Conservation (phyloP, 2,888 invertebrate species). For the Eilema griseolum region DNA sequence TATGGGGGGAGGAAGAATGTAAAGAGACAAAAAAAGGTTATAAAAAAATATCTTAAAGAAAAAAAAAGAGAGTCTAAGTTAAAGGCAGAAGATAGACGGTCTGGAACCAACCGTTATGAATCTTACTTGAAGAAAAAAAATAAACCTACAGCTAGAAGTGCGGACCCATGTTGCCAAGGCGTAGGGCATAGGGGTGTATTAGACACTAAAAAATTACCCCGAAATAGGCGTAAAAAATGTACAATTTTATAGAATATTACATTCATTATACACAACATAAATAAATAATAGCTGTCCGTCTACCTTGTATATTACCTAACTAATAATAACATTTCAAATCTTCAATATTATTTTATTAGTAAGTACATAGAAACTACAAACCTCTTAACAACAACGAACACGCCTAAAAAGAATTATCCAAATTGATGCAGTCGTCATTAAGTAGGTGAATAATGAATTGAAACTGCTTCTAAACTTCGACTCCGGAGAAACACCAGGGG, state of each 20-base stretch:
- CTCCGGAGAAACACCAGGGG: no score
- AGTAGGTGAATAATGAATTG: no score
- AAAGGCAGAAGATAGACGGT: slow-evolving; percentile 64
- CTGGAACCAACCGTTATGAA: slow-evolving; percentile 63
- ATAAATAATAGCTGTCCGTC: background rate
- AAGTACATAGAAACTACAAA: no score
- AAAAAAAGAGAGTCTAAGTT: slow-evolving; percentile 70
- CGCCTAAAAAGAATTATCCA: no score
- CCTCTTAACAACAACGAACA: no score
- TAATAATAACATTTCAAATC: slow-evolving; percentile 11
- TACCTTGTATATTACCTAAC: background rate
- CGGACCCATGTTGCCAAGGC: slow-evolving; percentile 67
- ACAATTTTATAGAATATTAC: slow-evolving; percentile 19
- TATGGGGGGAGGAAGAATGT: slow-evolving; percentile 41
- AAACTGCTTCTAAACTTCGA: no score
- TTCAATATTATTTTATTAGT: slow-evolving; percentile 12
- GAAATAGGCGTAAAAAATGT: slow-evolving; percentile 6
- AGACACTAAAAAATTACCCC: background rate
- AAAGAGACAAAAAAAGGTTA: slow-evolving; percentile 56
- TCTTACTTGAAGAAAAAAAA: slow-evolving; percentile 58
- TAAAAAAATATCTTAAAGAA: slow-evolving; percentile 67
- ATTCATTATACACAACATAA: slow-evolving; percentile 1
- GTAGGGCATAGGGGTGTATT: slow-evolving; percentile 67
- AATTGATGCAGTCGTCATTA: no score
- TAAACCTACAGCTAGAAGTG: background rate